A percentile compares a stretch with the other conserved stretches of the same genome.
These are phyloP conservation scores for Protonibea diacanthus DNA, from an alignment of 2,797 vertebrate genomes.

Conservation along the genomic window DNA sequence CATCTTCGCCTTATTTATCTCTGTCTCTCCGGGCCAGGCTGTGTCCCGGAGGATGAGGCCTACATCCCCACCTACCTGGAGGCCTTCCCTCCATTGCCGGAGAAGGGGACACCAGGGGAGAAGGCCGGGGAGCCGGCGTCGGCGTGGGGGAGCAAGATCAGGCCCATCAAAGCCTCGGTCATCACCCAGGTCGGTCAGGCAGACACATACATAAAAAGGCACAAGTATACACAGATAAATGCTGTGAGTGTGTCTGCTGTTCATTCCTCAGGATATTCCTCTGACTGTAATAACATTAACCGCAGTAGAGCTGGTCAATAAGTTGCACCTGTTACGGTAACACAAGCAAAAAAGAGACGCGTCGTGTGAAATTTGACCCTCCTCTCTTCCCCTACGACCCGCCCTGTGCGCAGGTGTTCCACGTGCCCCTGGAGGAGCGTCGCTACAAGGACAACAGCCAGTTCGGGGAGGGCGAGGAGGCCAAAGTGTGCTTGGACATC, in stretches of 20 bases:
- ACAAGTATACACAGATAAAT: not conserved
- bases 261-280: not conserved
- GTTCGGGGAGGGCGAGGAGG: slow-evolving; percentile 88
- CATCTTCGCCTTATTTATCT: slow-evolving; percentile 15
- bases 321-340: not conserved
- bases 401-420: slow-evolving; percentile 79
- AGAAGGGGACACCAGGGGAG: slow-evolving; percentile 85
- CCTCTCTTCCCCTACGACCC: not conserved
- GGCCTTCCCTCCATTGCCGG: slow-evolving; percentile 86
- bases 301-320: not conserved
- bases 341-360: not conserved
- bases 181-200: slow-evolving; percentile 86
- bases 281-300: not conserved
- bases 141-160: slow-evolving; percentile 86
- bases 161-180: slow-evolving; percentile 86
- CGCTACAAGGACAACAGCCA: slow-evolving; percentile 91
- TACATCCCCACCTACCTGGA: slow-evolving; percentile 88
- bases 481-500: slow-evolving; percentile 89
- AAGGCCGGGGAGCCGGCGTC: slow-evolving; percentile 80
- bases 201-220: not conserved
- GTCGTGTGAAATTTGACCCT: not conserved
- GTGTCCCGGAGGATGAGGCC: slow-evolving; percentile 86
- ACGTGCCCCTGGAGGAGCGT: slow-evolving; percentile 89
- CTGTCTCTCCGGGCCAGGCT: slow-evolving; percentile 74
- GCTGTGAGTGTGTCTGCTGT: not conserved